Conservation (phyloP, 2,888 invertebrate species). For the Itoplectis maculator region DNA sequence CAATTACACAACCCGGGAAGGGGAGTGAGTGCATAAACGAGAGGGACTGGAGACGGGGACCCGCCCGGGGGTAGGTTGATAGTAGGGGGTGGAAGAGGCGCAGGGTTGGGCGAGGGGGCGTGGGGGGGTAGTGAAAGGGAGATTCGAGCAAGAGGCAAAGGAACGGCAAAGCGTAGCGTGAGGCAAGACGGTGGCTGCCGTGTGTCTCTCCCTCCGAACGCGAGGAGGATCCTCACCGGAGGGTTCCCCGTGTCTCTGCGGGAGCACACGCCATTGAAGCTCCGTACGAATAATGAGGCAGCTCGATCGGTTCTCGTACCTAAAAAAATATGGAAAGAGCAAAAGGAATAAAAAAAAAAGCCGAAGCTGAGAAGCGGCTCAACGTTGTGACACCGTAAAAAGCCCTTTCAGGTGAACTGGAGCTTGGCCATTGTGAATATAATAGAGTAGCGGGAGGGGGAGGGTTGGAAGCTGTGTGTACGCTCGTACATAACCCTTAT, state of each 20-base stretch:
- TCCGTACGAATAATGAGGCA: background rate
- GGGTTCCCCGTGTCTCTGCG: too few species aligned
- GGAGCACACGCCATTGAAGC: background rate
- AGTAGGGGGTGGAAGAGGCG: background rate
- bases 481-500: constrained; percentile 41
- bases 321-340: background rate
- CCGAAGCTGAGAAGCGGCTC: too few species aligned
- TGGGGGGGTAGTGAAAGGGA: background rate
- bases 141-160: too few species aligned
- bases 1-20: constrained; percentile 66
- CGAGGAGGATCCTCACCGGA: too few species aligned
- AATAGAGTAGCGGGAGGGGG: too few species aligned
- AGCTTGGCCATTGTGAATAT: constrained; percentile 22
- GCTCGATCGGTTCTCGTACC: background rate
- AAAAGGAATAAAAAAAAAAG: background rate
- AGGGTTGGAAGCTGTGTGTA: background rate
- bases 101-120: background rate
- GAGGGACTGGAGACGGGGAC: too few species aligned
- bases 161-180: background rate
- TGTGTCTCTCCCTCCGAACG: background rate
- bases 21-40: constrained; percentile 14
- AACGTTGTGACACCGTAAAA: constrained; percentile 20
- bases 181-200: background rate
- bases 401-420: constrained; percentile 3
- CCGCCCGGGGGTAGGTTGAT: too few species aligned